Base-by-base conservation (phyloP, 2,113 vertebrate genomes). In the Macroglossus sobrinus region DNA sequence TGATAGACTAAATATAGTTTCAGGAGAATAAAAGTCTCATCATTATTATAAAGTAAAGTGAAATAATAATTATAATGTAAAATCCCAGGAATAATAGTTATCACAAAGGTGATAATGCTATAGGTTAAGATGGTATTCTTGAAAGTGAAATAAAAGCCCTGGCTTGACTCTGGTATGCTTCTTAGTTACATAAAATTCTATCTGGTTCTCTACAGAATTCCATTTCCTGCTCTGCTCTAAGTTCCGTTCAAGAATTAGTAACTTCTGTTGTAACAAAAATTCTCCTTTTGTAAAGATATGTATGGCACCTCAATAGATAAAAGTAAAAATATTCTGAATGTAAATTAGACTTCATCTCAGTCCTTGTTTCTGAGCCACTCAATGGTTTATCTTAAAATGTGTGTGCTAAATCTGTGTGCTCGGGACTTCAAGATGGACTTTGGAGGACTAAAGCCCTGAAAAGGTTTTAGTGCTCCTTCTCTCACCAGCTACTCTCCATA, bases 21-120 rank as follows among this genome's bases (percentile, higher is more conserved):
- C 24, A 40, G 71, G 22, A 57, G 14, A 89, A 69, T 68, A 21
- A 92, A 79, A 53, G 21, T 55, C 14, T 82, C 30, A 76, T 63
- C 26, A 3, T 76, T 69, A 80, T 24, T 45, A 71, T 8, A 93
- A 78, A 72, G 43, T 78, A 87, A 82, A 84, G 1, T 68, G 10
- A 91, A 81, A 47, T 88, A 72, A 64, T 43, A 84, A 72, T 90
- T 92, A 90, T 18, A 75, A 86, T 53, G 74, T 82, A 78, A 89
- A 88, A 91, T 35, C 8, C 22, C 28, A 89, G 18, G 45, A 69
- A 43, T 82, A 64, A 57, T 57, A 66, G 63, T 78, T 76, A 47
- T 81, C 53, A 71, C 14, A 91, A 79, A 92, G 13, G 1, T 76
- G 38, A 18, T 59, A 84, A 61, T 91, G 3, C 40, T 72, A 3